Base-by-base conservation (phyloP, 1,140 invertebrate species). In the Calliphora vicina region DNA sequence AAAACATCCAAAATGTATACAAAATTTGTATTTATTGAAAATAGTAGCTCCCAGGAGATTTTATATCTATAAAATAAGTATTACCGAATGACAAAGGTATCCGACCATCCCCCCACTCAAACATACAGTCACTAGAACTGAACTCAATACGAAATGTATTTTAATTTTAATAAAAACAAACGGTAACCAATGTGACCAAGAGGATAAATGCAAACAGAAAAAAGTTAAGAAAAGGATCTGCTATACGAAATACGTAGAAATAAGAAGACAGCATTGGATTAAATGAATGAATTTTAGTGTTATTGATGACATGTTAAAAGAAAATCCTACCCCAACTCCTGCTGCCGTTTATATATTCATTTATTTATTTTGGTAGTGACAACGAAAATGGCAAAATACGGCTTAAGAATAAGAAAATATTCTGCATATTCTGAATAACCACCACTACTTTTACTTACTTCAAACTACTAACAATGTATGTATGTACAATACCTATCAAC, bases 81-180 rank as follows among this genome's bases (percentile, higher is more conserved):
- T 76, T 67, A 42, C 35, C 17, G n/a, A 20, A 50, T 50, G 13
- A 27, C 25, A 73, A 73, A 25, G 23, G 29, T 20, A 76, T 15
- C 15, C 73, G 6, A 17, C 15, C 13, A 76, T 1, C 4, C 27
- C 15, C 73, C 4, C 17, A 78, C 27, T n/a, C 27, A 35, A 3
- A 35, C 73, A 42, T 2, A 35, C 67, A 23, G 25, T 15, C 15
- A 2, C n/a, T 57, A n/a, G 15, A 57, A 17, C 6, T n/a, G 50
- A 57, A n/a, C 15, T 17, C 50, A 57, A 57, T 50, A 67, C n/a
- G 35, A 43, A 78, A 78, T 45, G 74, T 78, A 17, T 78, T 78
- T 78, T 78, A 78, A 78, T 78, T 78, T 78, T 78, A 78, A 78
- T 78, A 78, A 78, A 78, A 78, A 78, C 74, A 78, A 78, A 78